Evolutionary conservation across 2,113 vertebrate species (phyloP).

Genomic region (Galeopterus variegatus): DNA sequence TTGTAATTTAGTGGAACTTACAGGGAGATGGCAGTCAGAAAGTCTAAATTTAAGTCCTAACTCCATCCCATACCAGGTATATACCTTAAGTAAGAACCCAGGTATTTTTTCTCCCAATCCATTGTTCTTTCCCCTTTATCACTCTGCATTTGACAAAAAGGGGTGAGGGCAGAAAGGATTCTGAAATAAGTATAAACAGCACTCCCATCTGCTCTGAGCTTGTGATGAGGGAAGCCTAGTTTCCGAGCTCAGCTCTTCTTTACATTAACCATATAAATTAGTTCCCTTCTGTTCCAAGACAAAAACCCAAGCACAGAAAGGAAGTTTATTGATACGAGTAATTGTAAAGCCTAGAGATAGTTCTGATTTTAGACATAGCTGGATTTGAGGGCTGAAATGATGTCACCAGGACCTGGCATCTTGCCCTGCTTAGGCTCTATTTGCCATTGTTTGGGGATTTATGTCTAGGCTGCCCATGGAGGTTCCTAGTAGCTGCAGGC

Average conservation of each 20-base stretch:
- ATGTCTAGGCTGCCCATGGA: not conserved
- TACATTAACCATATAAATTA: not conserved
- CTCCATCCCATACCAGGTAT: not conserved
- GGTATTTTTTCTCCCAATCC: not conserved
- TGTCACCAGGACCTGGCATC: not conserved
- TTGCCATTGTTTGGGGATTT: not conserved
- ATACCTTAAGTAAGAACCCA: not conserved
- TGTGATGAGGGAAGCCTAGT: not conserved
- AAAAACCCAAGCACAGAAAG: not conserved
- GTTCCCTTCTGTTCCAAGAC: not conserved
- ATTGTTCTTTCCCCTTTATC: not conserved
- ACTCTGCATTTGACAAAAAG: not conserved
- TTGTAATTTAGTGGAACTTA: not conserved
- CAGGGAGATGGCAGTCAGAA: not conserved
- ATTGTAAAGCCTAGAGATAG: not conserved
- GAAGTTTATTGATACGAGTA: not conserved
- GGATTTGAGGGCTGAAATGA: not conserved
- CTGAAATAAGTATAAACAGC: not conserved
- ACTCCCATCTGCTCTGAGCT: not conserved
- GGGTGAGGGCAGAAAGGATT: not conserved
- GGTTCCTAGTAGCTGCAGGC: not conserved
- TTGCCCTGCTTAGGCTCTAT: not conserved
- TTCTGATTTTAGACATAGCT: slow-evolving; percentile 7
- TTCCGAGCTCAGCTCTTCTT: not conserved
- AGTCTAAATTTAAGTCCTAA: not conserved